Evolutionary conservation across 2,113 vertebrate species (phyloP), one percentile per base, ranked within the genome.

Genomic region (Alouatta palliata): DNA sequence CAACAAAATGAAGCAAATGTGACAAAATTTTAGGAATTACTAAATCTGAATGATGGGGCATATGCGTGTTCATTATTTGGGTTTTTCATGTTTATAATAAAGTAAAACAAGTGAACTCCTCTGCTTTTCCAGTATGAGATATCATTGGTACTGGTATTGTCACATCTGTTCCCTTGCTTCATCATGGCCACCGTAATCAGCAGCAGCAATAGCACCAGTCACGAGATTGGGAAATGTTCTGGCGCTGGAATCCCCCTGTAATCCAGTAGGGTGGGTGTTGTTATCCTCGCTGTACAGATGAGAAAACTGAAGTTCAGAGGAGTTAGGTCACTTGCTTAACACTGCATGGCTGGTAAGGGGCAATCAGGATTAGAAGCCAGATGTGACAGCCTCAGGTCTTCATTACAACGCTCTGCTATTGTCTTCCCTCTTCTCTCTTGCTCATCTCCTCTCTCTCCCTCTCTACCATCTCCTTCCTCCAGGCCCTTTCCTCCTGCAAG

Each of bases 61-160:
- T 16, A 49, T 56, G 17, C 5, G 16, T 70, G 45, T 45, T 91
- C 30, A 52, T 79, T 25, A 19, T 47, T 25, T 54, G 56, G 52
- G 23, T 79, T 32, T 85, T 23, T 90, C 58, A 66, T n/a, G 23
- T 87, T 88, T 84, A 56, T 73, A 21, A 84, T 45, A 88, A 19
- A 61, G 21, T 81, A 8, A 61, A 23, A 79, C 81, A 54, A 68
- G 12, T 64, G 79, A 79, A 17, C n/a, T 16, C 4, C 19, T 75
- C 83, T 47, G 43, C 32, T 27, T 58, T 83, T 25, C 6, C 13
- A 47, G 70, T 12, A 45, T 7, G 49, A 64, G 49, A 17, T 30
- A 40, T 32, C 19, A 40, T 71, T 58, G 32, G 4, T 79, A 47
- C 40, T 77, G 27, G 52, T 61, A 45, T 40, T 0, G 6, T 64